Evolutionary conservation across 2,113 vertebrate genomes (phyloP).

Genomic region (Phylloscopus trochilus): DNA sequence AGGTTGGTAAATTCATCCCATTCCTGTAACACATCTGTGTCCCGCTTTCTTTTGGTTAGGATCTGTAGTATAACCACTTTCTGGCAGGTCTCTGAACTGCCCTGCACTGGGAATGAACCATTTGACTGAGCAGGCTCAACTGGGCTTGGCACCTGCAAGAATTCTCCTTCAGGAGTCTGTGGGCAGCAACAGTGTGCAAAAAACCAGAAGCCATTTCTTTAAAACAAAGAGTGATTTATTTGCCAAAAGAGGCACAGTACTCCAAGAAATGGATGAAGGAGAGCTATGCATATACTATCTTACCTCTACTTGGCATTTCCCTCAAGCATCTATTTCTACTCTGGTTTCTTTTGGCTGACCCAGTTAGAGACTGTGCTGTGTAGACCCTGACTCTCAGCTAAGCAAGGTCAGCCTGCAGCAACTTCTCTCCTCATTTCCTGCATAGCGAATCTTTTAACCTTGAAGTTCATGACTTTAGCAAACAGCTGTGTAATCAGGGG

Average conservation of each 20-base stretch:
- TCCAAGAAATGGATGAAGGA: background rate
- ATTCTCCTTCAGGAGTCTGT: background rate
- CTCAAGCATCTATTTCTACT: background rate
- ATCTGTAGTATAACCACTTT: background rate
- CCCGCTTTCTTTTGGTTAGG: background rate
- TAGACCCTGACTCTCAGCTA: background rate
- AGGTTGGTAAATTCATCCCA: background rate
- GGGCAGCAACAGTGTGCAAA: background rate
- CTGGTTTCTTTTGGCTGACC: background rate
- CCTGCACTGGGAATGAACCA: background rate
- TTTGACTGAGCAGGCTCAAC: background rate
- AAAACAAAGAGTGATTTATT: conserved; percentile 29
- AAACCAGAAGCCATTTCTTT: background rate
- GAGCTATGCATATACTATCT: background rate
- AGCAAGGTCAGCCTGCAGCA: background rate
- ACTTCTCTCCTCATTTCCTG: conserved; percentile 32
- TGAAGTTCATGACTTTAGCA: conserved; percentile 29
- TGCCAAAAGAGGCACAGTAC: background rate
- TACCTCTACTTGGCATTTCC: background rate
- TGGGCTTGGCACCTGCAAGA: background rate
- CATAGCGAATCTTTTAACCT: conserved; percentile 6
- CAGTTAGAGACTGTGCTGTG: background rate
- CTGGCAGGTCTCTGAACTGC: background rate
- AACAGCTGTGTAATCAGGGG: conserved; percentile 35
- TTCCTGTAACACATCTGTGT: background rate